Percentiles rank a stretch among this genome's conserved stretches.
phyloP scores from a whole-genome alignment of 2,113 vertebrate genomes.

The Grantiella picta region DNA sequence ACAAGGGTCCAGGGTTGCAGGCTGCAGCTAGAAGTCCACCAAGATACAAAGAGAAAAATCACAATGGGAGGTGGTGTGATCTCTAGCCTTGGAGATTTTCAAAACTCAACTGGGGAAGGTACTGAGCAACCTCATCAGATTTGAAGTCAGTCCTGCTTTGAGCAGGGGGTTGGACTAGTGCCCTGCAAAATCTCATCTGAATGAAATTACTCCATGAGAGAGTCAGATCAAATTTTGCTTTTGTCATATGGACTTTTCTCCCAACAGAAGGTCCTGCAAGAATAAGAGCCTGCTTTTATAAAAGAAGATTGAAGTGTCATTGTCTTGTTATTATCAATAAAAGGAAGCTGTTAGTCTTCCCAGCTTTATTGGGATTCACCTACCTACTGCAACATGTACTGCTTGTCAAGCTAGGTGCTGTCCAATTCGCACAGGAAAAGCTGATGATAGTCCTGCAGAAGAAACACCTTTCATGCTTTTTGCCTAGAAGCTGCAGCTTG shows the following conservation, averaged over 20 bases:
- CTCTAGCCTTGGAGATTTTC: neutral
- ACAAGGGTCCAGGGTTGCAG: neutral
- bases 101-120: neutral
- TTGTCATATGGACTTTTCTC: neutral
- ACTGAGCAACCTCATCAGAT: neutral
- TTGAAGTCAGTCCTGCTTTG: neutral
- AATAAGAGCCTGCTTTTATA: neutral
- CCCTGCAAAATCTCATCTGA: neutral
- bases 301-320: neutral
- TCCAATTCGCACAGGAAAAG: neutral
- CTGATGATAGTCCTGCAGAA: neutral
- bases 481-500: neutral
- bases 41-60: neutral
- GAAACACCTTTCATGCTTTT: neutral
- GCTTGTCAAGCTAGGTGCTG: neutral
- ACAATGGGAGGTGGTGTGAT: neutral
- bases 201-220: neutral
- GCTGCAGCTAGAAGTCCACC: neutral
- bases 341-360: neutral
- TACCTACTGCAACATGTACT: neutral
- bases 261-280: neutral
- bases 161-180: neutral
- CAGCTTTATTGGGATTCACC: neutral
- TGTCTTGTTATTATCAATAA: neutral
- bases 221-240: neutral